A percentile compares a stretch with the other conserved stretches of the same genome.
Conservation (phyloP, 2,888 invertebrate genomes). For the Papilio elwesi region DNA sequence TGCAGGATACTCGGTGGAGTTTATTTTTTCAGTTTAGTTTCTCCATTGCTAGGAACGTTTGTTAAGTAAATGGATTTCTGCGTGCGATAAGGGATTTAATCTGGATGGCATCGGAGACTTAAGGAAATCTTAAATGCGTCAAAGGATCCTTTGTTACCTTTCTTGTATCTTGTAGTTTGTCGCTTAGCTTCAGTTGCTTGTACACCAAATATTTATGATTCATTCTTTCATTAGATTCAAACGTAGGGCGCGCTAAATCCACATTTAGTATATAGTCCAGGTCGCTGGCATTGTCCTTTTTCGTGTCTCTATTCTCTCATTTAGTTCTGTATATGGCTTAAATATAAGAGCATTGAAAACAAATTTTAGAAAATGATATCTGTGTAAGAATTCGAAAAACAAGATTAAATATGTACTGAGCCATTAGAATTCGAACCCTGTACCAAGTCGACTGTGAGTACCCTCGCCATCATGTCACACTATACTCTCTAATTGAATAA, state of each 20-base stretch:
- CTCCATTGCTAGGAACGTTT: conserved; percentile 52
- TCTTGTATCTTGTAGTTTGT: neutral
- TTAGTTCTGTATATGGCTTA: no score
- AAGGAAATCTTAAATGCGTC: conserved; percentile 22
- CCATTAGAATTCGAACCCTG: neutral
- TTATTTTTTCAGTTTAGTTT: conserved; percentile 49
- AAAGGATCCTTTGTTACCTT: conserved; percentile 9
- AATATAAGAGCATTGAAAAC: no score
- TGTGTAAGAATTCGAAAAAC: no score
- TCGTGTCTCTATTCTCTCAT: no score
- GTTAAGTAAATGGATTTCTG: conserved; percentile 54
- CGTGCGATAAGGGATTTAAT: conserved; percentile 52
- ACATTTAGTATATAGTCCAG: no score
- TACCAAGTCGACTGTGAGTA: neutral
- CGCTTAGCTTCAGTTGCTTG: neutral
- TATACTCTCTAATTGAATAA: neutral
- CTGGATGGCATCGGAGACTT: conserved; percentile 33
- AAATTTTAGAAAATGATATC: no score
- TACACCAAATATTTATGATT: neutral
- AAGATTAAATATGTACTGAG: neutral
- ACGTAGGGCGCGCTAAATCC: no score
- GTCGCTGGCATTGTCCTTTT: no score
- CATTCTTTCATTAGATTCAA: no score
- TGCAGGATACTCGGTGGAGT: conserved; percentile 60
- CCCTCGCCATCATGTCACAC: neutral